Conservation (phyloP, 2,888 invertebrate genomes). For the Boloria selene region DNA sequence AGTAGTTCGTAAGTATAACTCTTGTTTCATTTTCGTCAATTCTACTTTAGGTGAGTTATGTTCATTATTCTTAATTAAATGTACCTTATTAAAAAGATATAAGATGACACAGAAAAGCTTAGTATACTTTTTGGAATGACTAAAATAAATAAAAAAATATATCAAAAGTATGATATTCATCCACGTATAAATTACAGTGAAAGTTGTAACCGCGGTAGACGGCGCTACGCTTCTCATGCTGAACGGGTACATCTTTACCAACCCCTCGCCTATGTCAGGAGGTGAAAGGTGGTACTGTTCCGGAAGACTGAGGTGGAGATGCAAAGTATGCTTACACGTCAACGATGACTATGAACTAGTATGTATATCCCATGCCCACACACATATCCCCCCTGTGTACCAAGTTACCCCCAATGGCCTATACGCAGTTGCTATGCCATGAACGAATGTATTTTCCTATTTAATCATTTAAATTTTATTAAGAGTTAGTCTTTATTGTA, state of each 20-base stretch:
- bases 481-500: too few relatives aligned
- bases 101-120: too few relatives aligned
- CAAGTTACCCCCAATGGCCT: slow-evolving; percentile 65
- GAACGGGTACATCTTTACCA: slow-evolving; percentile 70
- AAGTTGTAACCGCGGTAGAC: slow-evolving; percentile 71
- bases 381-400: slow-evolving; percentile 66
- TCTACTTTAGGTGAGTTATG: too few relatives aligned
- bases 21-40: too few relatives aligned
- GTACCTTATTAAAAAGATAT: too few relatives aligned
- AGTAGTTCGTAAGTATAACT: too few relatives aligned
- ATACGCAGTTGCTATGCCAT: slow-evolving; percentile 45
- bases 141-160: background rate
- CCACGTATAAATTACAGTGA: slow-evolving; percentile 59
- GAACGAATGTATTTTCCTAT: background rate
- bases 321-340: slow-evolving; percentile 70
- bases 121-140: too few relatives aligned
- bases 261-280: slow-evolving; percentile 68
- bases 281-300: slow-evolving; percentile 77
- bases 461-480: too few relatives aligned
- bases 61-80: too few relatives aligned
- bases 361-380: slow-evolving; percentile 67
- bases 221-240: slow-evolving; percentile 74
- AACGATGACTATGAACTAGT: slow-evolving; percentile 76
- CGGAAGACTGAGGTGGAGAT: slow-evolving; percentile 63
- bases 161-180: background rate